Evolutionary conservation across 2,888 invertebrate species (phyloP).

Genomic region (Caenorhabditis macrosperma): DNA sequence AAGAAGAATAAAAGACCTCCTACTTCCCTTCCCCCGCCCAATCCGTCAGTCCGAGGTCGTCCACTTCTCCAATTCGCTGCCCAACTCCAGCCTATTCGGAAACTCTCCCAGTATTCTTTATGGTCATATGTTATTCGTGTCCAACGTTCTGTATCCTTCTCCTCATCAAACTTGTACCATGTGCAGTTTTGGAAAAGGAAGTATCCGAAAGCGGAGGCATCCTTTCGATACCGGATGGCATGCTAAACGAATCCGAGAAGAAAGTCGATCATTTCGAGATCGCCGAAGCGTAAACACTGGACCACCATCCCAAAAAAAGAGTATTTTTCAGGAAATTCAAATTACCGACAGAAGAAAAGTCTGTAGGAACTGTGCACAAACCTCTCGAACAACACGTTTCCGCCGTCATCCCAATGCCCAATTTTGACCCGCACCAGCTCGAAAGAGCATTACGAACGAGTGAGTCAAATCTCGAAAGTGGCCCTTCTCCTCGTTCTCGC

Average conservation of each 20-base stretch:
- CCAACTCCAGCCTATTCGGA: slow-evolving; percentile 15
- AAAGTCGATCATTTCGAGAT: slow-evolving; percentile 11
- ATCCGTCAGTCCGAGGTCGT: slow-evolving; percentile 25
- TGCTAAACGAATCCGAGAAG: background rate
- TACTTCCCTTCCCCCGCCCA: slow-evolving; percentile 21
- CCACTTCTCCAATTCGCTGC: slow-evolving; percentile 46
- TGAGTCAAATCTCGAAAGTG: slow-evolving; percentile 22
- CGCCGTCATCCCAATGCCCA: slow-evolving; percentile 28
- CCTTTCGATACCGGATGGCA: slow-evolving; percentile 17
- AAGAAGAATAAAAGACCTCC: slow-evolving; percentile 33
- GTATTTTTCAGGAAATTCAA: slow-evolving; percentile 32
- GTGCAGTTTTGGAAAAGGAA: slow-evolving; percentile 6
- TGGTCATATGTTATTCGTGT: slow-evolving; percentile 47
- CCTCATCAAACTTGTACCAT: slow-evolving; percentile 25
- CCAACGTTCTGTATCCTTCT: slow-evolving; percentile 35
- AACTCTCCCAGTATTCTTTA: slow-evolving; percentile 37
- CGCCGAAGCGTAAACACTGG: slow-evolving; percentile 33
- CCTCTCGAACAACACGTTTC: slow-evolving; percentile 26
- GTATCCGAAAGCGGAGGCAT: slow-evolving; percentile 6
- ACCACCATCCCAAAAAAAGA: too few relatives aligned
- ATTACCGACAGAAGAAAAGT: background rate
- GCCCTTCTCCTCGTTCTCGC: too few relatives aligned
- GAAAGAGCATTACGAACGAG: slow-evolving; percentile 58
- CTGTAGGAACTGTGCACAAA: slow-evolving; percentile 7
- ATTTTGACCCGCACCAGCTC: slow-evolving; percentile 48